Evolutionary conservation across 2,797 vertebrate genomes (phyloP).

Genomic region (Parambassis ranga): DNA sequence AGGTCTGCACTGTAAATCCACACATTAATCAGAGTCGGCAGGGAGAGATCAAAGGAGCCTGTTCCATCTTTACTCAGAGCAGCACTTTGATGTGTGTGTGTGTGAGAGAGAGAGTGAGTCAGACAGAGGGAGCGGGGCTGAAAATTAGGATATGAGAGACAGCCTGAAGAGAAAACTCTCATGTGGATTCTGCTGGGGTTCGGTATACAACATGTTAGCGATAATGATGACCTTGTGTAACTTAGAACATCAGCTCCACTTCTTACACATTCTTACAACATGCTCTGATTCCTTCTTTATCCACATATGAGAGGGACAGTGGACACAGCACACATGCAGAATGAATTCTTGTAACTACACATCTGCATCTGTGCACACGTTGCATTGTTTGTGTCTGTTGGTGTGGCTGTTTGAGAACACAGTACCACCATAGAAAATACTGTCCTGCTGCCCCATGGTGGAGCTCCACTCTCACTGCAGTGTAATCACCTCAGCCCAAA

Average conservation of each 20-base stretch:
- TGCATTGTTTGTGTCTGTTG: slow-evolving; percentile 32
- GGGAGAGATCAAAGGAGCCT: slow-evolving; percentile 88
- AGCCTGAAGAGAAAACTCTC: slow-evolving; percentile 35
- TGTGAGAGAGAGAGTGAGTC: slow-evolving; percentile 11
- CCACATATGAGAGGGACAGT: background rate
- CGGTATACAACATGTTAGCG: slow-evolving; percentile 12
- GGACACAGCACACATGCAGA: background rate
- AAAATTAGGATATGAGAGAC: slow-evolving; percentile 52
- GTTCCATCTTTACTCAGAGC: slow-evolving; percentile 82
- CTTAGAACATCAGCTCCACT: slow-evolving; percentile 6
- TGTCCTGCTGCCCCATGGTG: slow-evolving; percentile 77
- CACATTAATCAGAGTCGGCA: slow-evolving; percentile 85
- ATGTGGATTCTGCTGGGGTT: slow-evolving; percentile 23
- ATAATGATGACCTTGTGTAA: slow-evolving; percentile 24
- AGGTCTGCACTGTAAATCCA: slow-evolving; percentile 87
- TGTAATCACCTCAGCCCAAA: slow-evolving; percentile 23
- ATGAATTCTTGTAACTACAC: background rate
- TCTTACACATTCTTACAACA: background rate
- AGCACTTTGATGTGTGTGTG: slow-evolving; percentile 84
- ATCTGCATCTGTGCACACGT: slow-evolving; percentile 2
- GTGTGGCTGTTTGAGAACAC: too few species aligned
- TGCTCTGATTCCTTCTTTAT: background rate
- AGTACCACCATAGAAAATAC: slow-evolving; percentile 39
- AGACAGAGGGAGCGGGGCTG: slow-evolving; percentile 29
- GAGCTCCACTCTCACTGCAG: slow-evolving; percentile 54